Conservation (phyloP, 2,888 invertebrate species). For the Agonopterix alstromeriana region DNA sequence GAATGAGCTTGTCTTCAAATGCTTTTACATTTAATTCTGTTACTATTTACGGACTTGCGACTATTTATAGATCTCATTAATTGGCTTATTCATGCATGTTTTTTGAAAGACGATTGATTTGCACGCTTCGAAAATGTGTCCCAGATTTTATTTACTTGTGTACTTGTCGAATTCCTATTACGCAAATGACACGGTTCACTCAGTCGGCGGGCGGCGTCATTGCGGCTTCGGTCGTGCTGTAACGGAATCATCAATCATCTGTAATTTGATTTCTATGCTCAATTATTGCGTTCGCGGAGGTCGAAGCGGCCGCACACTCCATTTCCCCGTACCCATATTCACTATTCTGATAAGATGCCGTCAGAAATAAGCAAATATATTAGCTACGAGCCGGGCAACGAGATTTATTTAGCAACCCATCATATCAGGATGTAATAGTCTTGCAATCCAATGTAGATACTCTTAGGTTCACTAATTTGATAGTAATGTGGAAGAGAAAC, state of each 20-base stretch:
- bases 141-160: conserved; percentile 16
- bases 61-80: too few relatives aligned
- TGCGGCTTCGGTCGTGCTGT: conserved; percentile 68
- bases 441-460: too few relatives aligned
- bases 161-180: conserved; percentile 62
- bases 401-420: not conserved
- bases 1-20: too few relatives aligned
- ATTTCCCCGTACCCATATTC: conserved; percentile 44
- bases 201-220: conserved; percentile 47
- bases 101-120: not conserved
- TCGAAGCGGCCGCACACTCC: conserved; percentile 54
- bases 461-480: not conserved
- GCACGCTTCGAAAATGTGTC: not conserved
- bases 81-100: not conserved
- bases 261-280: conserved; percentile 77
- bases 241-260: conserved; percentile 76
- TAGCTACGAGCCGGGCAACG: not conserved
- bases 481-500: not conserved
- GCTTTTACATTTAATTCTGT: too few relatives aligned
- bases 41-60: too few relatives aligned
- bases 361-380: conserved; percentile 3
- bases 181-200: conserved; percentile 65
- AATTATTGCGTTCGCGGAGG: conserved; percentile 74
- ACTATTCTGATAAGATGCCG: conserved; percentile 7
- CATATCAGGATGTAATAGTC: too few relatives aligned